phyloP scores from a whole-genome alignment of 2,797 vertebrate species.

The Dryobates pubescens region DNA sequence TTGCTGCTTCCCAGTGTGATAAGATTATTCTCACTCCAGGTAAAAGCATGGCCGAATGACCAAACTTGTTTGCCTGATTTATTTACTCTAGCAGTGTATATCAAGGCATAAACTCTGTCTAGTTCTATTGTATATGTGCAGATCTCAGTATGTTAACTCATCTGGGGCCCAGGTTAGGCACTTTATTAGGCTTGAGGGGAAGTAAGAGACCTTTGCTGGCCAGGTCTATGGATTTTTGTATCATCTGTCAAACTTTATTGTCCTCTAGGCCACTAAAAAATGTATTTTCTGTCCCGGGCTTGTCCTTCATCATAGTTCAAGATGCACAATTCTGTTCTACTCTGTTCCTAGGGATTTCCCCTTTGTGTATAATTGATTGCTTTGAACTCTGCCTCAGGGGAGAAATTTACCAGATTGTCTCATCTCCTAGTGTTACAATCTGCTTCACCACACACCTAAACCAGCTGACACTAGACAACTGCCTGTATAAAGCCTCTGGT shows the following conservation, averaged over 20 bases:
- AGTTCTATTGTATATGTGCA: not conserved
- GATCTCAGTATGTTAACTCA: not conserved
- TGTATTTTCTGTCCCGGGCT: not conserved
- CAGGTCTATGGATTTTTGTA: not conserved
- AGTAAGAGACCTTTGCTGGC: not conserved
- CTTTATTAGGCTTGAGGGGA: not conserved
- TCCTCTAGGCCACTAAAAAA: not conserved
- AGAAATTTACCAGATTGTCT: not conserved
- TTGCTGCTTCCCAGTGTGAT: not conserved
- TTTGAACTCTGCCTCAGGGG: not conserved
- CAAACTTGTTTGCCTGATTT: not conserved
- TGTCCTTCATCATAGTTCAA: not conserved
- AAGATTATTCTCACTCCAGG: not conserved
- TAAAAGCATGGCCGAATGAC: not conserved
- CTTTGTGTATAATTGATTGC: not conserved
- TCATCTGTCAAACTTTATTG: not conserved
- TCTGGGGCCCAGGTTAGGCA: not conserved
- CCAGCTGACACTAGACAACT: not conserved
- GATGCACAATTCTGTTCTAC: not conserved
- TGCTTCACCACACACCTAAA: not conserved
- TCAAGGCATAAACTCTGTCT: not conserved
- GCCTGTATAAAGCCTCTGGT: not conserved
- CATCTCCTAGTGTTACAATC: not conserved
- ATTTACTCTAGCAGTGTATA: not conserved
- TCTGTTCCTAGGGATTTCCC: not conserved